Base-by-base conservation (phyloP, 2,113 vertebrate species). In the Emydocephalus ijimae region DNA sequence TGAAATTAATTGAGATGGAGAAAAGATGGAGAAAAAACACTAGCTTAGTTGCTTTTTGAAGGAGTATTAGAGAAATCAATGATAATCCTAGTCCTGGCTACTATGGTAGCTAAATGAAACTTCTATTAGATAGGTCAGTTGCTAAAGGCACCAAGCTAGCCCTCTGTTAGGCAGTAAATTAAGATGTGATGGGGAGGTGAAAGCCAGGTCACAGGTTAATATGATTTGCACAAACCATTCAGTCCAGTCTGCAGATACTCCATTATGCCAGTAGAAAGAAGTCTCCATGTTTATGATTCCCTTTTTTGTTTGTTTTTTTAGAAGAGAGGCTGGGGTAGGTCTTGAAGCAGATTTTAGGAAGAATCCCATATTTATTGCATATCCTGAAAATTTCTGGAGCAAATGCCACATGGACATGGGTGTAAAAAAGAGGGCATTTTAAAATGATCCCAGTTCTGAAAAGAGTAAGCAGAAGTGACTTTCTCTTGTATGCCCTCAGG, bases 401-500 rank as follows among this genome's bases (percentile, higher is more conserved):
- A 52, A 24, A 61, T 88, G 23, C 24, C 10, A 45, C 56, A 85
- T 11, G 39, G 43, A 52, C 20, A 74, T 14, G 18, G 48, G 89
- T 34, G 1, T 18, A 21, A 59, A 64, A 91, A 29, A 48, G 29
- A 23, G 26, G 24, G 85, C 74, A 81, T 81, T 81, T 43, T 81
- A 81, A 81, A 81, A 81, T 4, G 74, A 81, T 39, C 74, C 74
- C 34, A 39, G 18, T 93, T 93, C 92, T 93, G 93, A 94, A 93
- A 94, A 96, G 87, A 57, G 64, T 90, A 92, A 88, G 92, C 88
- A 61, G 87, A 4, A 0, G 1, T 0, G 69, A 59, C 43, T 91
- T 89, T 45, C n/a, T 91, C 85, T 85, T 89, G 90, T 43, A 12
- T 59, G 59, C 0, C 1, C 85, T 94, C 94, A 91, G 69, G 90